phyloP scores from a whole-genome alignment of 2,797 vertebrate genomes.

The Phataginus tetradactyla region DNA sequence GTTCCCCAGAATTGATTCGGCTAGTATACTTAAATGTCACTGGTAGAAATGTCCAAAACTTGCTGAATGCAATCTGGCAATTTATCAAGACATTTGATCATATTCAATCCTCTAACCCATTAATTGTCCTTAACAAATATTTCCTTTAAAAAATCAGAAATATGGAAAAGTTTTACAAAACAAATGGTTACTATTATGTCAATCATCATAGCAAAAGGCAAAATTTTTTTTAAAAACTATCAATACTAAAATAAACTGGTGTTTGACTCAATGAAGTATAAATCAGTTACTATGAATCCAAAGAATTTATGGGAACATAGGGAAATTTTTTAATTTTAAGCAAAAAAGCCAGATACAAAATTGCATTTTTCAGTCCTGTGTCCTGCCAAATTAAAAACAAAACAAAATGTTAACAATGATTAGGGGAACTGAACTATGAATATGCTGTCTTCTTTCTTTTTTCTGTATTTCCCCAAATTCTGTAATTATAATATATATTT shows the following conservation, averaged over 20 bases:
- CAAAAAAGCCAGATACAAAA: neutral
- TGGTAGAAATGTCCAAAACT: neutral
- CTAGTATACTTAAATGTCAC: neutral
- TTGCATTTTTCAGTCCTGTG: neutral
- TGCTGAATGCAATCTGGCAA: neutral
- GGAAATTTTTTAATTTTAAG: conserved; percentile 14
- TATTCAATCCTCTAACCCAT: neutral
- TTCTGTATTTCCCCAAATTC: conserved; percentile 2
- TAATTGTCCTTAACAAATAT: neutral
- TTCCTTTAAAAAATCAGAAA: neutral
- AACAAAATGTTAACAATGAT: neutral
- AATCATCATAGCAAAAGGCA: neutral
- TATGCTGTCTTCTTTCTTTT: neutral
- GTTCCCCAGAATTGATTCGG: conserved; percentile 9
- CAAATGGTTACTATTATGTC: neutral
- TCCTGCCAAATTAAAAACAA: neutral
- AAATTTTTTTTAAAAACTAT: neutral
- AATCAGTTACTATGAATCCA: neutral
- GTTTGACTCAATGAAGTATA: neutral
- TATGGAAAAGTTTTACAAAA: conserved; percentile 26
- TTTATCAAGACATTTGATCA: conserved; percentile 20
- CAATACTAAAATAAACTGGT: neutral
- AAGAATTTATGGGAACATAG: neutral
- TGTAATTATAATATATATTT: neutral
- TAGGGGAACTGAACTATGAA: neutral